Evolutionary conservation across 2,888 invertebrate genomes (phyloP), one percentile per base, ranked within the genome.

Genomic region (Enchytraeus crypticus): DNA sequence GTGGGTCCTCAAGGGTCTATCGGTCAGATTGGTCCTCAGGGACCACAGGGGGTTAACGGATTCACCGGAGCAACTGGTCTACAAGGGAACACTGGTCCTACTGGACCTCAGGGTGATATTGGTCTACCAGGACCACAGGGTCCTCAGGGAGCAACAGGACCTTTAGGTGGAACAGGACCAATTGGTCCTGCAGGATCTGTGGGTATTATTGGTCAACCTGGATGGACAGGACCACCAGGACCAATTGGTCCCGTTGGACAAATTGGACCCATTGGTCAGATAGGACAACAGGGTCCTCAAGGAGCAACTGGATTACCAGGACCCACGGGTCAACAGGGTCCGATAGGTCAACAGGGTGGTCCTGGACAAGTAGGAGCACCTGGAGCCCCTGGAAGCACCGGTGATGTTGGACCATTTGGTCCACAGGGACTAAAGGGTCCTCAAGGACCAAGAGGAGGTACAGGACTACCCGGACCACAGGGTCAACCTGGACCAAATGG

Each of bases 401-500:
- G 57, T 18, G 30, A 29, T 29, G 29, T 46, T 8, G 57, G 57
- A 26, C 46, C 57, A 47, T 29, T 29, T 51, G 56, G 53, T 49
- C 53, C 59, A 46, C 57, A 53, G n/a, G 65, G 65, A 51, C 32
- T 53, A 45, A 47, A 33, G 1, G 64, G 65, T 14, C 3, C 54
- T 23, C 91, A 79, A 91, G 90, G 63, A 57, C 30, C 38, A n/a
- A 51, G 21, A 32, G 61, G 60, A 8, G 30, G 21, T 1, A 27
- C 47, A 21, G 60, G 60, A 23, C 46, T 26, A 32, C n/a, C 46
- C 23, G 57, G 57, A 23, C 11, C 29, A 27, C 14, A n/a, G 29
- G 57, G 57, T 5, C 46, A 57, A 18, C 30, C 45, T 26, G 58
- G 58, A 32, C 26, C 34, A 5, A 27, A 2, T 8, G 58, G 58